Evolutionary conservation across 2,888 invertebrate genomes (phyloP).

Genomic region (Lamellibrachia satsuma): DNA sequence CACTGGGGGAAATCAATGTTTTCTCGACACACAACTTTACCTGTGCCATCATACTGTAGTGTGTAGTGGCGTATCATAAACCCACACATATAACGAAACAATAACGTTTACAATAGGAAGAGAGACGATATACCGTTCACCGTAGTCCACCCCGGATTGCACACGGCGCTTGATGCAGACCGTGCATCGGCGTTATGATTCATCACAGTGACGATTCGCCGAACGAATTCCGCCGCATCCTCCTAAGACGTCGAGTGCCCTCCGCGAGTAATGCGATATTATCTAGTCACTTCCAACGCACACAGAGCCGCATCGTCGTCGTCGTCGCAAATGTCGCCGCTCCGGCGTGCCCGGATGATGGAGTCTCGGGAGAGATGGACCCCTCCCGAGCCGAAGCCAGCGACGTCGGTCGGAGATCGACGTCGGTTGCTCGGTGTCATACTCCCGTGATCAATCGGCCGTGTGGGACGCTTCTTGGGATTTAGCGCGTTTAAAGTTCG

Average conservation of each 20-base stretch:
- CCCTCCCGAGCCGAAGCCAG: not conserved
- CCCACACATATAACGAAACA: too few relatives aligned
- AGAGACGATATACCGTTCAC: too few relatives aligned
- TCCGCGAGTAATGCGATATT: not conserved
- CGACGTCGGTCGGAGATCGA: not conserved
- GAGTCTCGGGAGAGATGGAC: not conserved
- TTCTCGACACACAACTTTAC: too few relatives aligned
- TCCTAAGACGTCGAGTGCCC: not conserved
- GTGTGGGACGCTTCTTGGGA: constrained; percentile 6
- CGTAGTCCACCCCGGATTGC: too few relatives aligned
- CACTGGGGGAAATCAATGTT: too few relatives aligned
- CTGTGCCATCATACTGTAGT: too few relatives aligned
- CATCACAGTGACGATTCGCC: too few relatives aligned
- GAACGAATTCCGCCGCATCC: not conserved
- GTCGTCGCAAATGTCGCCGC: not conserved
- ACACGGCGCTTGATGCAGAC: too few relatives aligned
- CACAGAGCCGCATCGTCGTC: not conserved
- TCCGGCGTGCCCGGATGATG: not conserved
- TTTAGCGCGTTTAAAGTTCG: constrained; percentile 6
- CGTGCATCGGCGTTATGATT: too few relatives aligned
- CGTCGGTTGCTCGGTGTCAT: not conserved
- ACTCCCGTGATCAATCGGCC: not conserved
- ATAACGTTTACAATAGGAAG: too few relatives aligned
- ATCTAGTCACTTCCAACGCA: not conserved
- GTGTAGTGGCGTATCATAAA: too few relatives aligned